Evolutionary conservation across 2,797 vertebrate species (phyloP), one percentile per base, ranked within the genome.

Genomic region (Schizopygopsis pylzovi): DNA sequence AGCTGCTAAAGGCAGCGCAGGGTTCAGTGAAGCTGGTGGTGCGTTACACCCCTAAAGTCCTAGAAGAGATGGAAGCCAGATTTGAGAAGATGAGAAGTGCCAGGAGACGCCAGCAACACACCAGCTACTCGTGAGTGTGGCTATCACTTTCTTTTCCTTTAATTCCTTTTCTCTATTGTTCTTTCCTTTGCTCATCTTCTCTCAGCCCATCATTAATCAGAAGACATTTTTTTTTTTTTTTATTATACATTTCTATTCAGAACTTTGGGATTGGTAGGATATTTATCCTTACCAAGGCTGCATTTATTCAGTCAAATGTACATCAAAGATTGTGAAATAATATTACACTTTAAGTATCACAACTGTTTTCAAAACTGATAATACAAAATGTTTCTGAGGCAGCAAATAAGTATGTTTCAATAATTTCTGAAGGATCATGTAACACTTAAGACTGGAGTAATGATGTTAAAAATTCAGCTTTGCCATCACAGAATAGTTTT

Each of bases 1-100:
- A 98, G 92, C 94, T 98, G 86, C 93, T 98, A 89, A 98, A 98
- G 92, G 97, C 97, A 0, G 97, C 97, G 0, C 97, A 98, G 92
- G 96, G 96, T 56, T 97, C 97, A 0, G 97, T 98, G 85, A 97
- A 97, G 90, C 92, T 98, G 91, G 97, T 98, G 47, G 97, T 98
- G 45, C 95, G 97, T 41, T 98, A 98, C 89, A 98, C 97, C 0
- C 97, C 97, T 0, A 97, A 97, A 8, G 97, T 98, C 82, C 95
- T 98, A 59, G 97, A 98, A 90, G 97, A 98, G 88, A 98, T 98
- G 97, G 97, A 98, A 92, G 97, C 97, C 22, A 95, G 97, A 72
- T 98, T 98, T 28, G 97, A 98, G 94, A 98, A 98, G 93, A 97
- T 98, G 95, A 95, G 97, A 88, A 97, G 96, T 0, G 97, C 97